Conservation (phyloP, 2,113 vertebrate species). For the Engraulis encrasicolus region DNA sequence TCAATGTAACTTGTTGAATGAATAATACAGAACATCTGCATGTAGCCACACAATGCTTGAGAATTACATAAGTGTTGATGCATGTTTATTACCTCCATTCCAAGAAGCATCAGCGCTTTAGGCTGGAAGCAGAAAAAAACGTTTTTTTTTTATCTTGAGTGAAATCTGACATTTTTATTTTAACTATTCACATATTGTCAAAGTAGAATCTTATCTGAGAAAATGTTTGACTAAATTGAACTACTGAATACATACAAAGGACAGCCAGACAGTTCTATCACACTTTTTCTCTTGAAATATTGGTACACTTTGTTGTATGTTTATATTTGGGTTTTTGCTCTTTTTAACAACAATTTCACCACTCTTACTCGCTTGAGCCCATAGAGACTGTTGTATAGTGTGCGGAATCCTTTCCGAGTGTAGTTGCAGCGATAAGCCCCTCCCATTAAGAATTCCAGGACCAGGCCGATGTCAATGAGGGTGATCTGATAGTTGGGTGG, state of each 20-base stretch:
- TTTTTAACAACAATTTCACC: neutral
- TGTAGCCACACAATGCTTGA: neutral
- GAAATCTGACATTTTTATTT: too few species aligned
- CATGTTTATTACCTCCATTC: conserved; percentile 88
- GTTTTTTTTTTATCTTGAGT: too few species aligned
- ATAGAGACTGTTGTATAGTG: conserved; percentile 96
- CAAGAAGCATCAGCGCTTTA: conserved; percentile 95
- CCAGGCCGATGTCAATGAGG: conserved; percentile 95
- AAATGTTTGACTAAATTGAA: neutral
- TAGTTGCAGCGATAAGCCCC: conserved; percentile 97
- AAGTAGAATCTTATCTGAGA: neutral
- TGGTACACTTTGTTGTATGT: neutral
- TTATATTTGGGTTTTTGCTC: neutral
- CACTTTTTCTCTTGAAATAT: neutral
- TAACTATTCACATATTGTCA: neutral
- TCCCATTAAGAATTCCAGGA: conserved; percentile 96
- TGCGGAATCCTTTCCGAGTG: conserved; percentile 93
- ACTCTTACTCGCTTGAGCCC: conserved; percentile 92
- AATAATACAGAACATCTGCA: neutral
- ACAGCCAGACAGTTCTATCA: too few species aligned
- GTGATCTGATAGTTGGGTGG: conserved; percentile 98
- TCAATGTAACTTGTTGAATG: neutral
- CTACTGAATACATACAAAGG: neutral
- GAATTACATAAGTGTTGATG: neutral
- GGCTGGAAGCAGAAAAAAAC: conserved; percentile 76